Percentiles rank a stretch among this genome's conserved stretches.
Conservation (phyloP, 2,888 invertebrate species). For the Catocala fraxini region DNA sequence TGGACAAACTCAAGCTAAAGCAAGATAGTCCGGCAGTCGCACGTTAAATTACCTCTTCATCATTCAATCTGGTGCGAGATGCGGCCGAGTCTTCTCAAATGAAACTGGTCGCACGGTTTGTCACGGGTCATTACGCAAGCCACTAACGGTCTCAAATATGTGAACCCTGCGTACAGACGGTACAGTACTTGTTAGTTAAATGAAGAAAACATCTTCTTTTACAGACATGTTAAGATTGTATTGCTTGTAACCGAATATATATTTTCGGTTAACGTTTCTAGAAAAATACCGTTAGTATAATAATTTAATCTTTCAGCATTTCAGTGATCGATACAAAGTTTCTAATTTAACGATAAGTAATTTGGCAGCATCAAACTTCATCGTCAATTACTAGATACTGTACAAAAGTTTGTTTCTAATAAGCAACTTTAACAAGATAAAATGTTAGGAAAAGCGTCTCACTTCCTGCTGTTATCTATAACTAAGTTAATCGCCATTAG, state of each 20-base stretch:
- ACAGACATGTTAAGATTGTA: background rate
- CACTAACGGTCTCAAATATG: constrained; percentile 8
- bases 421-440: constrained; percentile 19
- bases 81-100: constrained; percentile 23
- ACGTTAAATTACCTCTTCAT: constrained; percentile 41
- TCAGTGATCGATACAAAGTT: background rate
- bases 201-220: background rate
- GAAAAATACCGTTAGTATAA: background rate
- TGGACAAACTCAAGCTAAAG: constrained; percentile 18
- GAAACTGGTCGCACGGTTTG: constrained; percentile 32
- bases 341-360: background rate
- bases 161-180: constrained; percentile 1
- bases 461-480: constrained; percentile 18
- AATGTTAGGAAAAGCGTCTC: constrained; percentile 12
- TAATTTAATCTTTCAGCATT: background rate
- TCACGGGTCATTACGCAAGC: constrained; percentile 43
- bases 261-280: no score
- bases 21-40: constrained; percentile 15
- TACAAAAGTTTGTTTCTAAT: constrained; percentile 1
- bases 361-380: background rate
- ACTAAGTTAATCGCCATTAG: constrained; percentile 43
- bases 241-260: background rate
- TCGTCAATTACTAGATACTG: background rate
- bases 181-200: constrained; percentile 5
- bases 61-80: constrained; percentile 46